Evolutionary conservation across 2,888 invertebrate species (phyloP), one percentile per base, ranked within the genome.

Genomic region (Meteorus cinctellus): DNA sequence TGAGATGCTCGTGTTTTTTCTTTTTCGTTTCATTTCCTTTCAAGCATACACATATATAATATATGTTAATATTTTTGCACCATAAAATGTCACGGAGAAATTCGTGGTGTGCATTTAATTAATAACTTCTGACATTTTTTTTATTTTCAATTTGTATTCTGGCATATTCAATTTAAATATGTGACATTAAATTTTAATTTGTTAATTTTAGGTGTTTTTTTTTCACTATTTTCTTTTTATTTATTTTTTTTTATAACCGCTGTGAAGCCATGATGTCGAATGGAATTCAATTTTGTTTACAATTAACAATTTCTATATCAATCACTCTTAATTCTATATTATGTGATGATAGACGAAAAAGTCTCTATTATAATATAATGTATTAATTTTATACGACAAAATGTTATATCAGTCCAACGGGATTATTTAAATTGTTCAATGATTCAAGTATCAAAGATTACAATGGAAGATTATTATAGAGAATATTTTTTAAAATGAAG

Each of bases 1-100:
- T 74, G 77, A 79, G 76, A 72, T 62, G 72, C 66, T 34, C 16
- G 6, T 27, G 27, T 63, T 63, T 63, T 73, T 75, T 75, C 77
- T 60, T 77, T 70, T 70, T 69, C 68, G 72, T 69, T 71, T 77
- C 34, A 34, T 73, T 69, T 63, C 65, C 24, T 55, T 60, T 1
- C 51, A 72, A 51, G n/a, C 63, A 72, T 48, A 72, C 29, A 12
- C 8, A 27, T 14, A 16, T n/a, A 34, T 31, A 41, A 16, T 6
- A 6, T 24, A 59, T 36, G n/a, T 63, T 36, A 10, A 36, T 63
- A 34, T 29, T 63, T 63, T 34, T 63, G 29, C 29, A 62, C 29
- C 31, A 62, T 62, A 8, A 41, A 41, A 41, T 41, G 41, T 41
- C 41, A 41, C 12, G 41, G 41, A 41, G 41, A 41, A 41, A 16